A percentile compares a stretch with the other conserved stretches of the same genome.
phyloP scores from a whole-genome alignment of 2,888 invertebrate species.

The Mythimna impura region DNA sequence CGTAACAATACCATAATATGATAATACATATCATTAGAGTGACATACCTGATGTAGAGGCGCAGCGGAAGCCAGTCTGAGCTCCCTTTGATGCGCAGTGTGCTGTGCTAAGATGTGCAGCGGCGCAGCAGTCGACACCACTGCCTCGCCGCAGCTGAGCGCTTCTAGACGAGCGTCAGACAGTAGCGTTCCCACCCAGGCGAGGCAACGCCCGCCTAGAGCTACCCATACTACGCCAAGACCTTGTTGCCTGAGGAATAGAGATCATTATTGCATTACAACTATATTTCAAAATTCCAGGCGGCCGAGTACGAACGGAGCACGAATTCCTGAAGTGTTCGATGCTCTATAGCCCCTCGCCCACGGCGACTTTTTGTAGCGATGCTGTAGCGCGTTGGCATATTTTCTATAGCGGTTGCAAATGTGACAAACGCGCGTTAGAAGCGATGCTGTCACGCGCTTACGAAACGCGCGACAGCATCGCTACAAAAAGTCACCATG shows the following conservation, averaged over 20 bases:
- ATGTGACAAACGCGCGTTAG: too few relatives aligned
- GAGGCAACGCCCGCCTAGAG: slow-evolving; percentile 96
- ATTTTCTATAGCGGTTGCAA: too few relatives aligned
- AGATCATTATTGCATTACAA: slow-evolving; percentile 2
- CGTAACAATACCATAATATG: too few relatives aligned
- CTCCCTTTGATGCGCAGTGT: slow-evolving; percentile 93
- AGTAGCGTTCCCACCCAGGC: slow-evolving; percentile 93
- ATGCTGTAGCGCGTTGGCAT: too few relatives aligned
- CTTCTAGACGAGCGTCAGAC: slow-evolving; percentile 94
- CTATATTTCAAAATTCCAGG: too few relatives aligned
- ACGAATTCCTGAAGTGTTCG: too few relatives aligned
- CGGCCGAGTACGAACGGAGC: too few relatives aligned
- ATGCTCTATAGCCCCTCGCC: too few relatives aligned
- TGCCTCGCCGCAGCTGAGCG: slow-evolving; percentile 80
- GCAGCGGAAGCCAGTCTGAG: slow-evolving; percentile 93
- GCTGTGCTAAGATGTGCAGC: slow-evolving; percentile 91
- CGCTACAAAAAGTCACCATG: too few relatives aligned
- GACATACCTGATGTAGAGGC: slow-evolving; percentile 92
- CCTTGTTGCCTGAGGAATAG: slow-evolving; percentile 93
- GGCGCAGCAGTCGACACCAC: slow-evolving; percentile 83
- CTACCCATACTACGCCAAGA: slow-evolving; percentile 97
- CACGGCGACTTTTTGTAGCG: too few relatives aligned
- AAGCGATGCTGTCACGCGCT: too few relatives aligned
- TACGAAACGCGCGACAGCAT: too few relatives aligned
- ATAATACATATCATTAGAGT: not conserved